A percentile compares a stretch with the other conserved stretches of the same genome.
These are phyloP conservation scores for Eudasyphora cyanicolor DNA, from an alignment of 2,888 invertebrate genomes.

Conservation along the genomic window DNA sequence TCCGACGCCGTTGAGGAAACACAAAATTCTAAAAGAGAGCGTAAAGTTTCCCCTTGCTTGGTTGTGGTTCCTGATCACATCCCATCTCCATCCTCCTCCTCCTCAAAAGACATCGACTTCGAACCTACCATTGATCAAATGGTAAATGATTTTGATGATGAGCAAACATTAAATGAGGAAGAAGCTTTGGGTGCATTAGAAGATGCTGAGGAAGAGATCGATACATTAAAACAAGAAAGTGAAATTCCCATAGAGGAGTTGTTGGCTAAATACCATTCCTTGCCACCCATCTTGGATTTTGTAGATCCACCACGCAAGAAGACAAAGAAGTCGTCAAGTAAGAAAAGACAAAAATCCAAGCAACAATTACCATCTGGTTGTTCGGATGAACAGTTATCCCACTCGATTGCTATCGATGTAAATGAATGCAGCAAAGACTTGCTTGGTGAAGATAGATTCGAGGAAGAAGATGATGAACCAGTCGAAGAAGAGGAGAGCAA, in stretches of 20 bases:
- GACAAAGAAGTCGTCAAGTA: slow-evolving; percentile 61
- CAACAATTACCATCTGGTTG: neutral
- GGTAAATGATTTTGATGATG: slow-evolving; percentile 98
- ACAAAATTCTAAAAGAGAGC: slow-evolving; percentile 51
- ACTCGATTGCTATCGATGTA: neutral
- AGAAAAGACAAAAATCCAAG: slow-evolving; percentile 64
- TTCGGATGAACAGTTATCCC: neutral
- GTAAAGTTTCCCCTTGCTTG: slow-evolving; percentile 54
- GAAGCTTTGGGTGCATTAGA: slow-evolving; percentile 95
- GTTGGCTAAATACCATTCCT: slow-evolving; percentile 91
- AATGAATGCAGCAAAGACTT: slow-evolving; percentile 24
- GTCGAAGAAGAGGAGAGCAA: neutral
- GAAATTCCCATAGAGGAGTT: slow-evolving; percentile 98
- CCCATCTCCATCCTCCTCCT: slow-evolving; percentile 71
- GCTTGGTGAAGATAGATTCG: slow-evolving; percentile 33
- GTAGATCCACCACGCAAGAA: slow-evolving; percentile 64
- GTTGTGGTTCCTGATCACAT: slow-evolving; percentile 67
- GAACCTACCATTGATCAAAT: slow-evolving; percentile 98
- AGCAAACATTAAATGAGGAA: slow-evolving; percentile 97
- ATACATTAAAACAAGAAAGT: slow-evolving; percentile 93
- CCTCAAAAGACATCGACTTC: slow-evolving; percentile 83
- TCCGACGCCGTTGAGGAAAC: neutral
- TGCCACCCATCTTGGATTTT: slow-evolving; percentile 79
- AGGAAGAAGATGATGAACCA: slow-evolving; percentile 47
- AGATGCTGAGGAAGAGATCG: slow-evolving; percentile 93